These are phyloP conservation scores for Drosophila serrata DNA, from an alignment of 1,140 invertebrate genomes.

Conservation along the genomic window DNA sequence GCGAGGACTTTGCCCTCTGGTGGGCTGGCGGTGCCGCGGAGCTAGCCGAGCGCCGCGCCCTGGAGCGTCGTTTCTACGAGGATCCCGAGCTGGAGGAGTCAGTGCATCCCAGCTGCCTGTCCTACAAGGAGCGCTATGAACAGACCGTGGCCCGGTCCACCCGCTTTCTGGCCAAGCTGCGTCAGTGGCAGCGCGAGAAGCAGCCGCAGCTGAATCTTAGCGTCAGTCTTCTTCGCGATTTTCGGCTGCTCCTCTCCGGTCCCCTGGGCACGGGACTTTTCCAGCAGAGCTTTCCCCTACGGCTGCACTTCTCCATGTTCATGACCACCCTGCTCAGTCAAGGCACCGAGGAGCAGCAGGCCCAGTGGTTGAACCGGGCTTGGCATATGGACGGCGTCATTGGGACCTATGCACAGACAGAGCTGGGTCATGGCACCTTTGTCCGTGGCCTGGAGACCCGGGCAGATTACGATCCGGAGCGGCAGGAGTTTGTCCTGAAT, in stretches of 20 bases:
- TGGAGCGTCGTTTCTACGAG: slow-evolving; percentile 90
- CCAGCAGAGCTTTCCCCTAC: slow-evolving; percentile 91
- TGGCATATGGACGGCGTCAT: slow-evolving; percentile 92
- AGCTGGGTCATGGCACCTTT: slow-evolving; percentile 97
- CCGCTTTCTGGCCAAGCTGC: slow-evolving; percentile 89
- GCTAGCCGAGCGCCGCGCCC: slow-evolving; percentile 79
- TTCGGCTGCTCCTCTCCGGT: slow-evolving; percentile 87
- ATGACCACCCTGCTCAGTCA: slow-evolving; percentile 95
- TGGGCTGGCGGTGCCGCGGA: slow-evolving; percentile 91
- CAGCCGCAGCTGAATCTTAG: slow-evolving; percentile 13
- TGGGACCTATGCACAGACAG: slow-evolving; percentile 98
- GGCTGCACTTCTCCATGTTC: slow-evolving; percentile 96
- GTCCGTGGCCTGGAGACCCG: slow-evolving; percentile 96
- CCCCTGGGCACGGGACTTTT: slow-evolving; percentile 91
- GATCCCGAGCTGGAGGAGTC: slow-evolving; percentile 90
- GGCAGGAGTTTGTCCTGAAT: slow-evolving; percentile 94
- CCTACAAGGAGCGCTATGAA: slow-evolving; percentile 94
- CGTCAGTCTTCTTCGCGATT: slow-evolving; percentile 59
- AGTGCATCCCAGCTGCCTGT: slow-evolving; percentile 91
- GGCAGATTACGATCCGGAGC: slow-evolving; percentile 93
- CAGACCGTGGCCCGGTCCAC: slow-evolving; percentile 91
- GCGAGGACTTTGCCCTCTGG: slow-evolving; percentile 91
- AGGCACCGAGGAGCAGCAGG: slow-evolving; percentile 93
- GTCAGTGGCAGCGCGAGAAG: slow-evolving; percentile 87
- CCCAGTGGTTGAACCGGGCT: slow-evolving; percentile 93